Evolutionary conservation across 2,113 vertebrate genomes (phyloP), one percentile per base, ranked within the genome.

Genomic region (Caloenas nicobarica): DNA sequence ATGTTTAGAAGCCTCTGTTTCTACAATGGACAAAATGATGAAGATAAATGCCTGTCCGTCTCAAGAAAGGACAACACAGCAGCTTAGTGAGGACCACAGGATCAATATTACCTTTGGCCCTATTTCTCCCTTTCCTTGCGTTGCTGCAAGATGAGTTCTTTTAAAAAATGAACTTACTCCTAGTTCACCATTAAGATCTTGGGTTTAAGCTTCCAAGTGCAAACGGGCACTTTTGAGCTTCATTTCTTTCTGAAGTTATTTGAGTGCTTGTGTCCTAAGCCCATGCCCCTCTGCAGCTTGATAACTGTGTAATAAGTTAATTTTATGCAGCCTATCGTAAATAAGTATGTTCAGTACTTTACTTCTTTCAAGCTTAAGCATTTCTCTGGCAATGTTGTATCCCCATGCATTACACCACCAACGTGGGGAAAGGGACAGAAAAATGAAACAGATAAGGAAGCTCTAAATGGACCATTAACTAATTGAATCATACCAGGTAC

Each of bases 191-290:
- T 48, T 46, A 38, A 54, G 22, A 91, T 36, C 26, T 50, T 31
- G 17, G 15, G 38, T 38, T 76, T 54, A 74, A 74, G 21, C 12
- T 86, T 31, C 13, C 26, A 66, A 50, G n/a, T 6, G 13, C 65
- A 64, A 68, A 51, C 0, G 0, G 36, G 48, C 40, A n/a, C 17
- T 82, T 66, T 2, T 8, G 21, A 90, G n/a, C 46, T 85, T 71
- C 1, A 0, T 5, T 8, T 79, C 26, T 24, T 64, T 34, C 60
- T 51, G 13, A 73, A 70, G 58, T 51, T 61, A 70, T 36, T 54
- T 25, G 66, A 82, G 5, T 11, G 31, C n/a, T 86, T n/a, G 9
- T 68, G 42, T 54, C 28, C 61, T 54, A 81, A 85, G 48, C 21
- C 22, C 56, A 21, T 2, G 8, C 24, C 54, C 16, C n/a, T n/a